Base-by-base conservation (phyloP, 2,888 invertebrate species). In the Theretra japonica region DNA sequence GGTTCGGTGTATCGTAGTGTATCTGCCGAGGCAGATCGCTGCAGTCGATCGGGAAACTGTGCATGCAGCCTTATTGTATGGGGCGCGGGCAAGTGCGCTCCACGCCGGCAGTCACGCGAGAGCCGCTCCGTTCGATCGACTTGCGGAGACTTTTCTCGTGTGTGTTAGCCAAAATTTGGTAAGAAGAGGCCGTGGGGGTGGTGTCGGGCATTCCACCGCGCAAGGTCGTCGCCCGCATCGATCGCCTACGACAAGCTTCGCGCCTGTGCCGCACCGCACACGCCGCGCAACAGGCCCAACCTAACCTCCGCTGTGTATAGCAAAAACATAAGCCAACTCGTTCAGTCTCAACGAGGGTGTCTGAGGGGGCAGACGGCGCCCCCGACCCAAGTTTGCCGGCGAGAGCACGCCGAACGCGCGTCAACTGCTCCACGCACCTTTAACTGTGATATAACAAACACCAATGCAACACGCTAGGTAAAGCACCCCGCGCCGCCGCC, bases 171-270 rank as follows among this genome's bases (percentile, higher is more conserved):
- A 73, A 73, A 70, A 68, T 73, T 73, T 70, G 68, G 73, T 70
- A 59, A 70, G 70, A 59, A 70, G 50, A 65, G 48, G 57, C 68
- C 48, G 70, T 70, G 65, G 60, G 69, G 72, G 60, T 62, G 68
- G 65, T 48, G 70, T 73, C 53, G 48, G 53, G 74, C 74, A 75
- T 75, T 75, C 72, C 77, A 80, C 76, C 77, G 89, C 91, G 90
- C 91, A 89, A 88, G 90, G 88, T 90, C 90, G 83, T 83, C 85
- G 89, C 73, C 87, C 90, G 83, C 85, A 90, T 91, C 86, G 90
- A 91, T 91, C 88, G 86, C 75, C 76, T 78, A 77, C 76, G 82
- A 82, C 82, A 82, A 81, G 82, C 82, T 80, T 79, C 79, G 86
- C 86, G 85, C 86, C 81, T 80, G 82, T 84, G 83, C 82, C 74